Conservation (phyloP, 2,888 invertebrate species). For the Caenorhabditis sulstoni region DNA sequence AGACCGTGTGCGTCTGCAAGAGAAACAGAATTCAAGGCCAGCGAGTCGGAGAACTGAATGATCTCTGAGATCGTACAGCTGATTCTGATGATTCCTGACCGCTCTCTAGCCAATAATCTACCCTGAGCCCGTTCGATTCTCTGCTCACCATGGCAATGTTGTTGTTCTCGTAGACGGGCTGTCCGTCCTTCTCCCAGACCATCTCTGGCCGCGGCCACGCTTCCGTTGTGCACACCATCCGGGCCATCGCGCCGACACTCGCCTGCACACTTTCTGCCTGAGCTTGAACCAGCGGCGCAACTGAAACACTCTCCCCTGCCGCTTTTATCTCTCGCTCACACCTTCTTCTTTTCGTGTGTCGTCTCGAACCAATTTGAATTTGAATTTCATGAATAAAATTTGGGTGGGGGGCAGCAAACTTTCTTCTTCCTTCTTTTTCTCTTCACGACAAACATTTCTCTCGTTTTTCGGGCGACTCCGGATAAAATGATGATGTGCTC, state of each 20-base stretch:
- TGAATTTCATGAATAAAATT: conserved; percentile 58
- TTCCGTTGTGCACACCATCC: conserved; percentile 75
- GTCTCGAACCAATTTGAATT: conserved; percentile 24
- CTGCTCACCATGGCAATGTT: conserved; percentile 69
- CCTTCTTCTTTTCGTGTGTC: no score
- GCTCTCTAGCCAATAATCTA: no score
- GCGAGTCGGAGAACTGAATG: no score
- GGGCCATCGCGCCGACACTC: conserved; percentile 58
- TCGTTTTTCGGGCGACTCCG: not conserved
- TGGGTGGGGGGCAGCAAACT: conserved; percentile 10
- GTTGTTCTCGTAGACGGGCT: conserved; percentile 72
- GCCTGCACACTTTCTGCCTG: conserved; percentile 67
- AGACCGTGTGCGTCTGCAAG: conserved; percentile 72
- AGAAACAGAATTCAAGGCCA: no score
- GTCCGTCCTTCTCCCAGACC: conserved; percentile 76
- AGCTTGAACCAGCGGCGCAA: conserved; percentile 76
- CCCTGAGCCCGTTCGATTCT: not conserved
- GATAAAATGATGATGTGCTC: conserved; percentile 44
- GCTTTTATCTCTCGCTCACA: no score
- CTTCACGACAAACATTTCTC: conserved; percentile 32
- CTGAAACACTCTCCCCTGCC: no score
- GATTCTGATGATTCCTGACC: no score
- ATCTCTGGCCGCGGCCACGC: conserved; percentile 79
- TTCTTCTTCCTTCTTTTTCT: no score
- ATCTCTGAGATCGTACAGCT: no score